Conservation (phyloP, 30 jellyfish, hydroid and myxozoan genomes). For the Turritopsis rubra region DNA sequence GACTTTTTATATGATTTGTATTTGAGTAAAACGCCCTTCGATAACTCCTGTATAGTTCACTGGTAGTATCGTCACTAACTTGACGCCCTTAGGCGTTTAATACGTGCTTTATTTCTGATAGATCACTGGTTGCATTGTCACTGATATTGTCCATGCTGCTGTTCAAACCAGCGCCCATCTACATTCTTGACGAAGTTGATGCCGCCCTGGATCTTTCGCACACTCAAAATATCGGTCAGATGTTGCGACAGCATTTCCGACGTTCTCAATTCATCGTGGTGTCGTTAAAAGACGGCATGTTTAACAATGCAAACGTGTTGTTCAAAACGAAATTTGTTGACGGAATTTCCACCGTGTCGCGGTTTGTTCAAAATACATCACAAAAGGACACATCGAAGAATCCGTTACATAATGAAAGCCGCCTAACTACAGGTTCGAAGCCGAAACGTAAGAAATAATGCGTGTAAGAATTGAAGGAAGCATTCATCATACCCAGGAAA, state of each 20-base stretch:
- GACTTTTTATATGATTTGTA: too few relatives aligned
- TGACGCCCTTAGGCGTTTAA: too few relatives aligned
- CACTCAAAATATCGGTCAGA: slow-evolving; percentile 97
- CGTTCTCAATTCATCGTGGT: slow-evolving; percentile 97
- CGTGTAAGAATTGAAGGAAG: too few relatives aligned
- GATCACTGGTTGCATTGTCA: slow-evolving; percentile 97
- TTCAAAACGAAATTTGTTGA: slow-evolving; percentile 94
- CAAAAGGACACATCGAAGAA: slow-evolving; percentile 19
- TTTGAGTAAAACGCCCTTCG: too few relatives aligned
- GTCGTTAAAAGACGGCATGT: slow-evolving; percentile 98
- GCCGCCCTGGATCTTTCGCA: slow-evolving; percentile 99
- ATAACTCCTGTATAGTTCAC: too few relatives aligned
- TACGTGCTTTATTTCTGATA: too few relatives aligned
- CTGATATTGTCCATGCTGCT: slow-evolving; percentile 87
- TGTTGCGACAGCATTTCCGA: slow-evolving; percentile 91
- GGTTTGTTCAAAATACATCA: slow-evolving; percentile 71
- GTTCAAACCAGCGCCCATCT: slow-evolving; percentile 98
- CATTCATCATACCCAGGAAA: too few relatives aligned
- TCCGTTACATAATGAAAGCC: not conserved
- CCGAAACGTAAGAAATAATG: not conserved
- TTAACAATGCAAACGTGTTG: slow-evolving; percentile 92
- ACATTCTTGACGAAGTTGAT: slow-evolving; percentile 98
- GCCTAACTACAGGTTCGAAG: not conserved
- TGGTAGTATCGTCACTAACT: too few relatives aligned
- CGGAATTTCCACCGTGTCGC: slow-evolving; percentile 89